Evolutionary conservation across 1,140 invertebrate species (phyloP), one percentile per base, ranked within the genome.

Genomic region (Dinoponera quadriceps): DNA sequence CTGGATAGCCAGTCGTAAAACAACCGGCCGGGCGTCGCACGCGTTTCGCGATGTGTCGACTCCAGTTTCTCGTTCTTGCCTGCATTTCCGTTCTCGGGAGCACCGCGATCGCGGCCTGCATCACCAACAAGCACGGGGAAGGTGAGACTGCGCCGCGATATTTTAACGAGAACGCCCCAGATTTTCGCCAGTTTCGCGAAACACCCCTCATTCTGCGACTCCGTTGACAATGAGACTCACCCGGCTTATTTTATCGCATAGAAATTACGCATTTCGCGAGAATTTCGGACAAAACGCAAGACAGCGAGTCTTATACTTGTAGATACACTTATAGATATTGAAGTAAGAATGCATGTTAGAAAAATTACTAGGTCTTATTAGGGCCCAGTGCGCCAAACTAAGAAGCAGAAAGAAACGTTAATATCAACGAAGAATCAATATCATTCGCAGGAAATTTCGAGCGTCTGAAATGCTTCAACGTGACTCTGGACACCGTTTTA

Each of bases 381-480:
- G n/a, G n/a, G n/a, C n/a, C n/a, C n/a, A n/a, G n/a, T n/a, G n/a
- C n/a, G n/a, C n/a, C n/a, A n/a, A n/a, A n/a, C n/a, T n/a, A n/a
- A n/a, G n/a, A n/a, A n/a, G n/a, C n/a, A n/a, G n/a, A n/a, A n/a
- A n/a, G n/a, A n/a, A n/a, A n/a, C n/a, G n/a, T n/a, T n/a, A n/a
- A n/a, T n/a, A n/a, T n/a, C n/a, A n/a, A n/a, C n/a, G n/a, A n/a
- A n/a, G n/a, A n/a, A n/a, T n/a, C n/a, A n/a, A 62, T 16, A n/a
- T 29, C n/a, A 20, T 66, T n/a, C 49, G 11, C 27, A 91, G 89
- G 84, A 59, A 25, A 22, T 16, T 51, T 83, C 9, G 71, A 90
- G 59, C 83, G 73, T 69, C 60, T 93, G 22, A 90, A 89, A 73
- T 93, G 91, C 74, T 82, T 49, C 20, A 90, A 92, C 68, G 80